Conservation (phyloP, 2,888 invertebrate species). For the Cinara cedri region DNA sequence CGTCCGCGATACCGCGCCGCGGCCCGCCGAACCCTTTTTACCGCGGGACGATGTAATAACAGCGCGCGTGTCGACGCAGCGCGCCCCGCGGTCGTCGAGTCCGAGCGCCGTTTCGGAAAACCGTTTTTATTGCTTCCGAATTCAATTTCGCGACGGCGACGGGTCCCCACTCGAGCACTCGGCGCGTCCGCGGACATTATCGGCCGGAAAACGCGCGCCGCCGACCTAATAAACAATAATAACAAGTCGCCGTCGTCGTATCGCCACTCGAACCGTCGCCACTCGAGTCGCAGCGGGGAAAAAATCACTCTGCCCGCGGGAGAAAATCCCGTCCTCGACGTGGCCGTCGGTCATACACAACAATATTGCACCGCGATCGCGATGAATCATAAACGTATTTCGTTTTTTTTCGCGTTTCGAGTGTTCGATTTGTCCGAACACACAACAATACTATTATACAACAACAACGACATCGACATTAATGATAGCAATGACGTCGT, state of each 20-base stretch:
- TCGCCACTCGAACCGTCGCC: slow-evolving; percentile 31
- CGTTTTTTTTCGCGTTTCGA: too few relatives aligned
- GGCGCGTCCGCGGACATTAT: not conserved
- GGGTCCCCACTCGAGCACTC: not conserved
- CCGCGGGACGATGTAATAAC: slow-evolving; percentile 22
- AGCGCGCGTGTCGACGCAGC: slow-evolving; percentile 10
- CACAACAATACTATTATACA: too few relatives aligned
- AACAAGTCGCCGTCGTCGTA: not conserved
- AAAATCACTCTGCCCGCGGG: not conserved
- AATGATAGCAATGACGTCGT: too few relatives aligned
- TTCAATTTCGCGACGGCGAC: slow-evolving; percentile 29
- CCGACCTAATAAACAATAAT: not conserved
- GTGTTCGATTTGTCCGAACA: too few relatives aligned
- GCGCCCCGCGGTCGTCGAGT: too few relatives aligned
- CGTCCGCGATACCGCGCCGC: slow-evolving; percentile 5
- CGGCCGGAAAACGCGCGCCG: slow-evolving; percentile 4
- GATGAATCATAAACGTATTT: not conserved
- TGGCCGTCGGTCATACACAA: not conserved
- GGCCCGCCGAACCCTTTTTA: slow-evolving; percentile 21
- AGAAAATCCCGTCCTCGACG: not conserved
- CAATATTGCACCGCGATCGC: not conserved
- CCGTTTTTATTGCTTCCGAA: slow-evolving; percentile 53
- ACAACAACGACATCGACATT: too few relatives aligned
- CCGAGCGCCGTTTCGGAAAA: not conserved
- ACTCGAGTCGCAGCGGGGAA: slow-evolving; percentile 7